These are phyloP conservation scores for Drosophila histrio DNA, from an alignment of 2,888 invertebrate genomes.

Conservation along the genomic window DNA sequence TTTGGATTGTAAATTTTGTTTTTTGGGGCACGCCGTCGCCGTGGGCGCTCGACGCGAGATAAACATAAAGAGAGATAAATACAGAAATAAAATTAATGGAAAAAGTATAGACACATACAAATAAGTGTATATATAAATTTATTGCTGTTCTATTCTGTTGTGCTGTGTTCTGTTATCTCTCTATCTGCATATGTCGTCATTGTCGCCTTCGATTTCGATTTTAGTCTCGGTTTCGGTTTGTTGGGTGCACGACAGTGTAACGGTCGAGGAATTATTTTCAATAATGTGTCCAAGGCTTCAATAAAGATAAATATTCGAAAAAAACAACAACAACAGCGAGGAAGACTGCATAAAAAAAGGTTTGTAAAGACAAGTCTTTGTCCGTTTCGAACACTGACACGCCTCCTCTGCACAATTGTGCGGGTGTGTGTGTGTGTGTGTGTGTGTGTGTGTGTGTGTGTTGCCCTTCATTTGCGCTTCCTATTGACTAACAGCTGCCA, in stretches of 20 bases:
- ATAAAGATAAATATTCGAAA: constrained; percentile 43
- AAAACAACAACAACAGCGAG: constrained; percentile 9
- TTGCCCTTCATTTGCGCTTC: constrained; percentile 33
- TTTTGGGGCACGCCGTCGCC: constrained; percentile 61
- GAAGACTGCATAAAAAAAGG: constrained; percentile 26
- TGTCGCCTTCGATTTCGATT: constrained; percentile 49
- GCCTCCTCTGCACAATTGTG: constrained; percentile 1
- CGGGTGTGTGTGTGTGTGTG: background rate
- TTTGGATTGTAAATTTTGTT: constrained; percentile 71
- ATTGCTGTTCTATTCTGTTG: constrained; percentile 32
- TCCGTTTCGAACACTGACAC: constrained; percentile 3
- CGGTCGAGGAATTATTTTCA: constrained; percentile 44
- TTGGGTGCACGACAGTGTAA: constrained; percentile 50
- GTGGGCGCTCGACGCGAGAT: constrained; percentile 57
- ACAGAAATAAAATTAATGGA: constrained; percentile 76
- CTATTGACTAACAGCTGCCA: constrained; percentile 71
- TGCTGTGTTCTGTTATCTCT: constrained; percentile 48
- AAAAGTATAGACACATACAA: constrained; percentile 61
- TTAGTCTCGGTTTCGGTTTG: constrained; percentile 6
- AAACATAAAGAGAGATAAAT: constrained; percentile 75
- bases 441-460: constrained; percentile 1
- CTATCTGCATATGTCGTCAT: constrained; percentile 58
- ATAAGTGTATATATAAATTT: constrained; percentile 42
- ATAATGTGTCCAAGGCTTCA: constrained; percentile 27
- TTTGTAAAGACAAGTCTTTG: constrained; percentile 38